These are phyloP conservation scores for Callyntrura sp. DNA, from an alignment of 2,888 invertebrate genomes.

Conservation along the genomic window DNA sequence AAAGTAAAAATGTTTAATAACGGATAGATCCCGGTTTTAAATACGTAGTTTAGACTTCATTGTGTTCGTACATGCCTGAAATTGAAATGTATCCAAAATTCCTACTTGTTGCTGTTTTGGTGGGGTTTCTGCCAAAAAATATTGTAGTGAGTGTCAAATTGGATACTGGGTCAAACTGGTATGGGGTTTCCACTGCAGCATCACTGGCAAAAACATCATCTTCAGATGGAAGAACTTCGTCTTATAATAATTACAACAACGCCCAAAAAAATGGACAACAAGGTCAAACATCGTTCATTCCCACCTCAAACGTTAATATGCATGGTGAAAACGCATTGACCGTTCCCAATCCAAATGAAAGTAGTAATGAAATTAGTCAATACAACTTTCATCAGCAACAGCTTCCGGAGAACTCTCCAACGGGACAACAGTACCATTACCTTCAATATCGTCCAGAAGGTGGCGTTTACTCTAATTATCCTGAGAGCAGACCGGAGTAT, in stretches of 20 bases:
- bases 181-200: not conserved
- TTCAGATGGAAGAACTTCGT: not conserved
- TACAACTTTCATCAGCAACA: not conserved
- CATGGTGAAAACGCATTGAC: not conserved
- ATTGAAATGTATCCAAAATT: conserved; percentile 23
- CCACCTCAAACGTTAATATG: not conserved
- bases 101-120: not conserved
- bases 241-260: not conserved
- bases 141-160: conserved; percentile 10
- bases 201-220: not conserved
- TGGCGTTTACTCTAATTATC: conserved; percentile 15
- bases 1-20: conserved; percentile 42
- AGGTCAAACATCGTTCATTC: conserved; percentile 6
- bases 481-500: not conserved
- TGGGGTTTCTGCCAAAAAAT: not conserved
- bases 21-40: not conserved
- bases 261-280: not conserved
- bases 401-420: not conserved
- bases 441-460: conserved; percentile 51
- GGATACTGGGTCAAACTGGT: conserved; percentile 52
- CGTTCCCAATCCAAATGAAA: not conserved
- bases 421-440: conserved; percentile 39
- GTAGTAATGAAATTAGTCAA: not conserved
- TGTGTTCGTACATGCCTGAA: not conserved
- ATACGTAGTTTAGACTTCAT: not conserved